Evolutionary conservation across 30 jellyfish, hydroid and myxozoan species (phyloP).

Genomic region (Hydractinia echinata): DNA sequence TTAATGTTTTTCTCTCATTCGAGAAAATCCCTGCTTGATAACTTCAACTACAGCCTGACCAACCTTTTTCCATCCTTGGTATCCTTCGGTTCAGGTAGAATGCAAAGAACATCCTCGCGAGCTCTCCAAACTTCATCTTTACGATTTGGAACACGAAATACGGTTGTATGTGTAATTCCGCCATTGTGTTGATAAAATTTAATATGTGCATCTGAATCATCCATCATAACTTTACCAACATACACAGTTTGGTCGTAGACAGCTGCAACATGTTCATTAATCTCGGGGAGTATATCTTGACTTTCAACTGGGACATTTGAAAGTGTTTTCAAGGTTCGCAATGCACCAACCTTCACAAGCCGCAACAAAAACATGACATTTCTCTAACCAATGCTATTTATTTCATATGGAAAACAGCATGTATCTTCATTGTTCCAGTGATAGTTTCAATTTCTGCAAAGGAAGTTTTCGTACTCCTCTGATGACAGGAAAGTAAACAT

Average conservation of each 20-base stretch:
- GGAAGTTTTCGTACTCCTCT: neutral
- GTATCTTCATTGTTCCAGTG: constrained; percentile 11
- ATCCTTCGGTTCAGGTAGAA: neutral
- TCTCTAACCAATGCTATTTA: constrained; percentile 7
- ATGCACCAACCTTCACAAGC: constrained; percentile 20
- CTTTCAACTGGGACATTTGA: neutral
- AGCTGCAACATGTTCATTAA: neutral
- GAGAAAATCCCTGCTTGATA: too few species aligned
- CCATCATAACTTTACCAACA: neutral
- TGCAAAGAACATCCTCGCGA: neutral
- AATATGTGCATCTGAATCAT: neutral
- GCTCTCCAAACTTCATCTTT: neutral
- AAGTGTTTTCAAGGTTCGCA: neutral
- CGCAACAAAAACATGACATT: neutral
- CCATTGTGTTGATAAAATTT: neutral
- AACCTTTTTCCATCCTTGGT: too few species aligned
- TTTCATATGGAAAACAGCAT: constrained; percentile 3
- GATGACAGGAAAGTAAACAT: neutral
- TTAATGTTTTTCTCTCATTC: too few species aligned
- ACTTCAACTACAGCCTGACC: too few species aligned
- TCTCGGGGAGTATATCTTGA: neutral
- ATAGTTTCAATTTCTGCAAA: neutral
- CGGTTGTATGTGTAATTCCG: neutral
- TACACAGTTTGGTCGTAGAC: neutral
- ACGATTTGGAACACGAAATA: neutral